Percentiles rank a stretch among this genome's conserved stretches.
These are phyloP conservation scores for Crotalus helleri DNA, from an alignment of 2,113 vertebrate species.

Conservation along the genomic window DNA sequence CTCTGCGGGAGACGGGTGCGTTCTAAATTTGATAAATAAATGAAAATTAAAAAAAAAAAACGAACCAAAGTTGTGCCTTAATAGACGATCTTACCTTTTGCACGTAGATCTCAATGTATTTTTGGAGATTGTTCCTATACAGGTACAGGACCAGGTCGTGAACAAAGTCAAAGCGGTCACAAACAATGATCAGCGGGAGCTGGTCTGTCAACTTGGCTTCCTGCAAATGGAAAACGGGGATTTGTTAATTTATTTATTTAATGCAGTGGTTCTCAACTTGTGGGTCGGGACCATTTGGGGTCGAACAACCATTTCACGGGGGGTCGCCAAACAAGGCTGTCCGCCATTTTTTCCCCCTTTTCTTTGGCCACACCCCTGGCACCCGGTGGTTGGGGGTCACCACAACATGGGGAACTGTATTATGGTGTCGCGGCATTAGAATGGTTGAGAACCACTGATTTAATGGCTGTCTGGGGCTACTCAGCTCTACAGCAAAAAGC, in stretches of 20 bases:
- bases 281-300: no score
- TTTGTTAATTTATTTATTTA: not conserved
- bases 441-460: not conserved
- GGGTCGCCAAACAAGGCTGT: no score
- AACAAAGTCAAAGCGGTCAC: conserved; percentile 97
- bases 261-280: no score
- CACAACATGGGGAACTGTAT: no score
- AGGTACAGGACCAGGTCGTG: conserved; percentile 96
- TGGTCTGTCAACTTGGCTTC: conserved; percentile 98
- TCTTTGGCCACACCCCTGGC: no score
- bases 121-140: conserved; percentile 98
- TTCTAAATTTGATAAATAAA: no score
- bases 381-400: no score
- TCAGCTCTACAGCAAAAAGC: not conserved
- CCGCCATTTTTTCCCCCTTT: no score
- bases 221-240: conserved; percentile 60
- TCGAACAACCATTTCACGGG: no score
- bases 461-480: not conserved
- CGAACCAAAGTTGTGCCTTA: not conserved
- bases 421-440: no score
- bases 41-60: no score
- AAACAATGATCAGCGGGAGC: conserved; percentile 96
- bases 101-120: conserved; percentile 98
- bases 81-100: conserved; percentile 82
- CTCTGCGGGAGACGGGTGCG: no score